Evolutionary conservation across 2,888 invertebrate genomes (phyloP), one percentile per base, ranked within the genome.

Genomic region (Agelastica alni): DNA sequence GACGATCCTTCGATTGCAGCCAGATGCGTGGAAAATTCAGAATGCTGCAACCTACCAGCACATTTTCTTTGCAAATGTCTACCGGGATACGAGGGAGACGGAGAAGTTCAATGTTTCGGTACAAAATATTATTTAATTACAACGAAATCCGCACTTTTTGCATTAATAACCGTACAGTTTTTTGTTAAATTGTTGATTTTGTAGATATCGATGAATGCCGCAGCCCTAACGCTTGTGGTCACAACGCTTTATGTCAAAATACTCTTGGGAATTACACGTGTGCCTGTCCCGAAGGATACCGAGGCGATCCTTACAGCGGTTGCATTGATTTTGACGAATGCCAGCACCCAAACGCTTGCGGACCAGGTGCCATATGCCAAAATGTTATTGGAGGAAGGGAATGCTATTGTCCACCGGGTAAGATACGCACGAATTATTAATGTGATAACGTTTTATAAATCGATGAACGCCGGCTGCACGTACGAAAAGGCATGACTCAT

Each of bases 11-110:
- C 84, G 59, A 83, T 94, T 70, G 87, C 91, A 28, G 85, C 88
- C 56, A 83, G 91, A 70, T 96, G 95, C 79, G 94, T 93, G 57
- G 83, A 86, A 75, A 93, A 96, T 77, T 91, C 95, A 32, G 94
- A 94, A 76, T 96, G 96, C 78, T 95, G 95, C 75, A 96, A 96
- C 80, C 80, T 95, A 68, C 95, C 95, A 41, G 91, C 94, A 65
- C 93, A 93, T 81, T 96, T 93, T 78, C 86, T 93, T 66, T 96
- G 96, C 82, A 94, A 93, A 81, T 96, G 96, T 78, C 87, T 88
- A 70, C 85, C 91, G 56, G 95, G 95, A 52, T 96, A 87, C 71
- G 88, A 90, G 77, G 95, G 95, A 57, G 92, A 95, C 69, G 95
- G 94, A 31, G 93, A 94, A 80, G 87, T 86, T 67, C 85, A 87